Conservation (phyloP, 2,888 invertebrate species). For the Sabatieria punctata region DNA sequence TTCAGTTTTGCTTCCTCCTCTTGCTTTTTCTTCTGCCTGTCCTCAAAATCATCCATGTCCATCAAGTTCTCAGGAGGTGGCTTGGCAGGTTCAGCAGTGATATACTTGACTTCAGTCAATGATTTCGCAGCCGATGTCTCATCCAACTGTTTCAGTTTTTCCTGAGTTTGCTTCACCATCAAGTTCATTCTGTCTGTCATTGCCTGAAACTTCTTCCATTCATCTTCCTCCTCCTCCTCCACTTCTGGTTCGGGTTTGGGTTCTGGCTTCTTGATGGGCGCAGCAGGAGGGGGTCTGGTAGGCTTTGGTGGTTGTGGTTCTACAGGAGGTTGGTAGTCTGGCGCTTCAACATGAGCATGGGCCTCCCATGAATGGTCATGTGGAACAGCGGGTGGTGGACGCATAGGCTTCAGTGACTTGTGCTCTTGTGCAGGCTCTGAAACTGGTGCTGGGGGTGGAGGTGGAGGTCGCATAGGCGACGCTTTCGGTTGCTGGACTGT, state of each 20-base stretch:
- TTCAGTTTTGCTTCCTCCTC: neutral
- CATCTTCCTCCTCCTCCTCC: neutral
- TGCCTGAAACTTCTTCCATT: constrained; percentile 1
- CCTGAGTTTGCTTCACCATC: constrained; percentile 9
- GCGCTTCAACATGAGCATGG: neutral
- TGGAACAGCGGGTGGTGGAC: no score
- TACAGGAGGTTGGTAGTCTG: neutral
- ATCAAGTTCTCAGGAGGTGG: neutral
- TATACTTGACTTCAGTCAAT: neutral
- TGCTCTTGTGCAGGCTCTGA: no score
- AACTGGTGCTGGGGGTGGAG: no score
- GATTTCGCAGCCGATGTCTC: constrained; percentile 3
- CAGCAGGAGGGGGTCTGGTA: neutral
- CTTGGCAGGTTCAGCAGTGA: neutral
- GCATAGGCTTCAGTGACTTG: no score
- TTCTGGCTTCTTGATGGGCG: neutral
- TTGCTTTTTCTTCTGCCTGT: neutral
- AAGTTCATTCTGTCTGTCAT: constrained; percentile 4
- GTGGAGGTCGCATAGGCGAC: no score
- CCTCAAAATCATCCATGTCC: neutral
- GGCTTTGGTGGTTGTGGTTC: neutral
- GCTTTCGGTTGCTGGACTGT: no score
- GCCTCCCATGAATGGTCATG: neutral
- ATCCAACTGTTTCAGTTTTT: constrained; percentile 9
- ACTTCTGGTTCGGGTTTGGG: no score